A percentile compares a stretch with the other conserved stretches of the same genome.
Evolutionary conservation across 1,140 invertebrate species (phyloP).

Genomic region (Listronotus bonariensis): DNA sequence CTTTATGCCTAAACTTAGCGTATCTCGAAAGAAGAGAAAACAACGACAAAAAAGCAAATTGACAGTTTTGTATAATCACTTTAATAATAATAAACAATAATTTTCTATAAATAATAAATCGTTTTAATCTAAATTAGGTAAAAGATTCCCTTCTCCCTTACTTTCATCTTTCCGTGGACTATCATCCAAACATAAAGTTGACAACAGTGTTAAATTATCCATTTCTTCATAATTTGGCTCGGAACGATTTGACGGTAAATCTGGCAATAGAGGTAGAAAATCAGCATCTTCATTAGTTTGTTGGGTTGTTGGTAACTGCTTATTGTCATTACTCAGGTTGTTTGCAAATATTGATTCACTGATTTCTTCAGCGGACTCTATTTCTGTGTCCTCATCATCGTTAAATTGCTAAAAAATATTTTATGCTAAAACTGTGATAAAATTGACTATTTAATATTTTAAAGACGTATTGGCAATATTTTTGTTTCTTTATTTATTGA

Average conservation of each 20-base stretch:
- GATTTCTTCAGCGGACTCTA: slow-evolving; percentile 42
- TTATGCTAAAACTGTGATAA: too few relatives aligned
- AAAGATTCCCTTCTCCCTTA: slow-evolving; percentile 1
- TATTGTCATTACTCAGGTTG: background rate
- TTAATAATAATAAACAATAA: too few relatives aligned
- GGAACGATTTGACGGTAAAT: slow-evolving; percentile 26
- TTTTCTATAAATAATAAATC: too few relatives aligned
- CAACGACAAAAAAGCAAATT: too few relatives aligned
- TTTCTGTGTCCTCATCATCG: slow-evolving; percentile 18
- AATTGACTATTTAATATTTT: too few relatives aligned
- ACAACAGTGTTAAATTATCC: slow-evolving; percentile 54
- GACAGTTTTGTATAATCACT: too few relatives aligned
- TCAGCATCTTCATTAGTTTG: slow-evolving; percentile 23
- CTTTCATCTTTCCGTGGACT: slow-evolving; percentile 4
- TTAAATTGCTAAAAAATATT: background rate
- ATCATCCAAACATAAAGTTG: too few relatives aligned
- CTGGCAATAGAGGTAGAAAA: slow-evolving; percentile 38
- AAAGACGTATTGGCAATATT: too few relatives aligned
- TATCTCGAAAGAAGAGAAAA: too few relatives aligned
- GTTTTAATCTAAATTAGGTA: slow-evolving; percentile 2
- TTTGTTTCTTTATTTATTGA: too few relatives aligned
- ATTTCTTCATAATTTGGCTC: slow-evolving; percentile 54
- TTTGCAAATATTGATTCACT: slow-evolving; percentile 30
- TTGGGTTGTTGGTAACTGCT: slow-evolving; percentile 4
- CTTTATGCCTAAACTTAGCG: too few relatives aligned